Conservation (phyloP, 2,888 invertebrate species). For the Lepas anatifera region DNA sequence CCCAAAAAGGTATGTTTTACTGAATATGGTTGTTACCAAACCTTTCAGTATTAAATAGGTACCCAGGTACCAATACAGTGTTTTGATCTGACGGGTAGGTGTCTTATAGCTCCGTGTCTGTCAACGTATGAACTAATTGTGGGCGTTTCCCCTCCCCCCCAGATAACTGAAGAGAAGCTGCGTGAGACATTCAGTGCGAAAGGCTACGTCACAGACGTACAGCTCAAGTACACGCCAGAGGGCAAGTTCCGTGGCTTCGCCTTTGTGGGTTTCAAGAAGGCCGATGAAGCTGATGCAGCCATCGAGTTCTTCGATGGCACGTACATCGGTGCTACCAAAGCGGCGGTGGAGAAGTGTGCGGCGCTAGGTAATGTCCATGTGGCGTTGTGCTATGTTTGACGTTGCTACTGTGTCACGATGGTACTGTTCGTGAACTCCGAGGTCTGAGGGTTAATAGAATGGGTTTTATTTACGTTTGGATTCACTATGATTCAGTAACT, state of each 20-base stretch:
- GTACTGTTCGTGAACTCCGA: too few relatives aligned
- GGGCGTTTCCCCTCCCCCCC: slow-evolving; percentile 26
- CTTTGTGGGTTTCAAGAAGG: slow-evolving; percentile 78
- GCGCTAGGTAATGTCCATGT: slow-evolving; percentile 31
- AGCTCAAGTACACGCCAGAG: slow-evolving; percentile 69
- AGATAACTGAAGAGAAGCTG: slow-evolving; percentile 68
- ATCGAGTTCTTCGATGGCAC: slow-evolving; percentile 66
- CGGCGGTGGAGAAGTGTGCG: slow-evolving; percentile 52
- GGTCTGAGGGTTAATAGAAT: too few relatives aligned
- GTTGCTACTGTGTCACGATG: too few relatives aligned
- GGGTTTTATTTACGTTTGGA: too few relatives aligned
- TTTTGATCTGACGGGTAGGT: neutral
- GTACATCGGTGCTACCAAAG: slow-evolving; percentile 67
- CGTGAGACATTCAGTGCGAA: slow-evolving; percentile 60
- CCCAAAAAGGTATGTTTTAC: slow-evolving; percentile 59
- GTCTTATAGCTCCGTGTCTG: too few relatives aligned
- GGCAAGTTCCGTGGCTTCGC: slow-evolving; percentile 88
- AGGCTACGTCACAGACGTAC: slow-evolving; percentile 83
- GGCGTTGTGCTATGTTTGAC: neutral
- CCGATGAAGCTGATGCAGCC: slow-evolving; percentile 64
- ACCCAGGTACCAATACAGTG: too few relatives aligned
- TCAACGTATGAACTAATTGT: neutral
- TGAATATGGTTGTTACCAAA: neutral
- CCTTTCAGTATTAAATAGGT: neutral
- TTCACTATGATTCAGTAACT: too few relatives aligned